A percentile compares a stretch with the other conserved stretches of the same genome.
Conservation (phyloP, 1,140 invertebrate genomes). For the Formica selysi region DNA sequence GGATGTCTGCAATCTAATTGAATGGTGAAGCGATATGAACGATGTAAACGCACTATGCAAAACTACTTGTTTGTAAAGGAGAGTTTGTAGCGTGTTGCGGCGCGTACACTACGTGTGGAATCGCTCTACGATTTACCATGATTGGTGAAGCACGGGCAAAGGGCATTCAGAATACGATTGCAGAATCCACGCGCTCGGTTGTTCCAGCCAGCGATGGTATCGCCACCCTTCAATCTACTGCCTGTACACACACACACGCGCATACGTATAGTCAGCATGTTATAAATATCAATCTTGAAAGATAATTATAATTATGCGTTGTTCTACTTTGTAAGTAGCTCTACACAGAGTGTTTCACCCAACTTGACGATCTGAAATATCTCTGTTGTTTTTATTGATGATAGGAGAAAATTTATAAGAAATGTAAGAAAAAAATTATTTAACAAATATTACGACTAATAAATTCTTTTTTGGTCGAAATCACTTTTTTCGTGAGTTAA, state of each 20-base stretch:
- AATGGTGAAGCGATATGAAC: slow-evolving; percentile 37
- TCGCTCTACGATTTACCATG: slow-evolving; percentile 86
- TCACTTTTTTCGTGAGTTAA: neutral
- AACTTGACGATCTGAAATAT: slow-evolving; percentile 32
- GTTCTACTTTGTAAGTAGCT: slow-evolving; percentile 44
- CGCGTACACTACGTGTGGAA: slow-evolving; percentile 36
- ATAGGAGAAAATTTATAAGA: neutral
- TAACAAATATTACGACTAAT: neutral
- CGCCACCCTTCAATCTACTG: slow-evolving; percentile 82
- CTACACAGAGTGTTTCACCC: slow-evolving; percentile 9
- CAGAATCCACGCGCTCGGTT: slow-evolving; percentile 85
- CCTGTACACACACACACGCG: slow-evolving; percentile 73
- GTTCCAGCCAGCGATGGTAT: slow-evolving; percentile 84
- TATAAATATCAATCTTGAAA: slow-evolving; percentile 54
- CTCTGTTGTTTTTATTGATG: slow-evolving; percentile 12
- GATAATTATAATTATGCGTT: slow-evolving; percentile 50
- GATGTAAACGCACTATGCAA: slow-evolving; percentile 41
- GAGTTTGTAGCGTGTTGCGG: slow-evolving; percentile 31
- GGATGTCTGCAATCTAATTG: slow-evolving; percentile 45
- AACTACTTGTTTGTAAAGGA: slow-evolving; percentile 59
- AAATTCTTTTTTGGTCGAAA: neutral
- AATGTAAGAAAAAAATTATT: neutral
- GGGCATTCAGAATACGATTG: slow-evolving; percentile 85
- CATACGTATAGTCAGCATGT: slow-evolving; percentile 38
- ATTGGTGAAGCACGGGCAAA: slow-evolving; percentile 85